A percentile compares a stretch with the other conserved stretches of the same genome.
These are phyloP conservation scores for Orestias chungarensis DNA, from an alignment of 2,797 vertebrate species.

Conservation along the genomic window DNA sequence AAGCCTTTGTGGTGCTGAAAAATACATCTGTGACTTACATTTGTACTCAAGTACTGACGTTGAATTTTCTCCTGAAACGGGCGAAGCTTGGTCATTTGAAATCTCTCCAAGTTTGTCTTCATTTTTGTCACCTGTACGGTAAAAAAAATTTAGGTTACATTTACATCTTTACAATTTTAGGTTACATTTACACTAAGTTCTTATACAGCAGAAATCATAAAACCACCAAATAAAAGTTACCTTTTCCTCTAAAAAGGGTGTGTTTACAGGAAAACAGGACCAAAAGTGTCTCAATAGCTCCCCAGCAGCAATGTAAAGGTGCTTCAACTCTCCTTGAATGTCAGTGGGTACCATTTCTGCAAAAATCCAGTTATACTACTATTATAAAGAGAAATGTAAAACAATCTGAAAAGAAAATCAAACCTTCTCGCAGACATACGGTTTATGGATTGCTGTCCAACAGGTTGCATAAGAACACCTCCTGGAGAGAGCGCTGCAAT, in stretches of 20 bases:
- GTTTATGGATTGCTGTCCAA: constrained; percentile 93
- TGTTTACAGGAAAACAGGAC: constrained; percentile 98
- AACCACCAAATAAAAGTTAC: constrained; percentile 65
- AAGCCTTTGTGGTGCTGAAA: background rate
- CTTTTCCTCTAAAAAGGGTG: constrained; percentile 97
- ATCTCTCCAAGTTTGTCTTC: constrained; percentile 95
- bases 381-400: background rate
- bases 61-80: constrained; percentile 98
- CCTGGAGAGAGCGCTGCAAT: constrained; percentile 94
- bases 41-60: constrained; percentile 96
- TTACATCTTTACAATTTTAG: background rate
- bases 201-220: background rate
- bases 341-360: constrained; percentile 96
- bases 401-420: background rate
- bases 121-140: constrained; percentile 90
- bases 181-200: background rate
- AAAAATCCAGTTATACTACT: constrained; percentile 2
- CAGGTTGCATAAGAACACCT: constrained; percentile 93
- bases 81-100: constrained; percentile 94
- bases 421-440: constrained; percentile 79
- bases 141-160: constrained; percentile 2
- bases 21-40: constrained; percentile 81
- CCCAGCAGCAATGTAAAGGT: constrained; percentile 92
- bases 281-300: constrained; percentile 97
- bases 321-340: constrained; percentile 93